Evolutionary conservation across 2,888 invertebrate species (phyloP).

Genomic region (Rapana venosa): DNA sequence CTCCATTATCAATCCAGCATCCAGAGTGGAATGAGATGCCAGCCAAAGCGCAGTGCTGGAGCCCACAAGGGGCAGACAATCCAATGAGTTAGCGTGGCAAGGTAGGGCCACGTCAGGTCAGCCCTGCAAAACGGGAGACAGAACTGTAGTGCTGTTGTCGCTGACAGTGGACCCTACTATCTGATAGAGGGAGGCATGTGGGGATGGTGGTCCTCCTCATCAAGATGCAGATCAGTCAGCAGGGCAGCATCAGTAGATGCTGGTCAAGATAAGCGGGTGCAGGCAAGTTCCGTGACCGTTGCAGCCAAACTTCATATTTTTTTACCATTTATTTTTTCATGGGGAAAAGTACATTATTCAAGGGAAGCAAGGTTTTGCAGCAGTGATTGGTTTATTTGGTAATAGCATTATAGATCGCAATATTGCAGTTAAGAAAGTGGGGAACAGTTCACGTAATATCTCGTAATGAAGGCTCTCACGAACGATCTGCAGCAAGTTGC

Average conservation of each 20-base stretch:
- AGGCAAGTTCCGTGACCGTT: not conserved
- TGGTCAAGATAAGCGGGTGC: slow-evolving; percentile 38
- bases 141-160: slow-evolving; percentile 50
- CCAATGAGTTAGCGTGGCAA: slow-evolving; percentile 46
- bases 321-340: too few species aligned
- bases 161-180: slow-evolving; percentile 52
- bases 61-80: slow-evolving; percentile 48
- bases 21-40: slow-evolving; percentile 38
- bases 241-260: slow-evolving; percentile 36
- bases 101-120: slow-evolving; percentile 35
- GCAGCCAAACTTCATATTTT: too few species aligned
- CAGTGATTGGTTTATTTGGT: too few species aligned
- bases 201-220: slow-evolving; percentile 49
- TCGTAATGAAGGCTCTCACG: too few species aligned
- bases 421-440: too few species aligned
- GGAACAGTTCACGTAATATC: too few species aligned
- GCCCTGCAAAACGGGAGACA: slow-evolving; percentile 30
- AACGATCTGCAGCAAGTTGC: too few species aligned
- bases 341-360: too few species aligned
- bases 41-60: slow-evolving; percentile 30
- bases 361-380: too few species aligned
- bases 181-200: slow-evolving; percentile 46
- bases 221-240: slow-evolving; percentile 50
- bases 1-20: slow-evolving; percentile 45
- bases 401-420: too few species aligned